A percentile compares a stretch with the other conserved stretches of the same genome.
phyloP scores from a whole-genome alignment of 2,113 vertebrate species.

The Microcebus griseorufus region DNA sequence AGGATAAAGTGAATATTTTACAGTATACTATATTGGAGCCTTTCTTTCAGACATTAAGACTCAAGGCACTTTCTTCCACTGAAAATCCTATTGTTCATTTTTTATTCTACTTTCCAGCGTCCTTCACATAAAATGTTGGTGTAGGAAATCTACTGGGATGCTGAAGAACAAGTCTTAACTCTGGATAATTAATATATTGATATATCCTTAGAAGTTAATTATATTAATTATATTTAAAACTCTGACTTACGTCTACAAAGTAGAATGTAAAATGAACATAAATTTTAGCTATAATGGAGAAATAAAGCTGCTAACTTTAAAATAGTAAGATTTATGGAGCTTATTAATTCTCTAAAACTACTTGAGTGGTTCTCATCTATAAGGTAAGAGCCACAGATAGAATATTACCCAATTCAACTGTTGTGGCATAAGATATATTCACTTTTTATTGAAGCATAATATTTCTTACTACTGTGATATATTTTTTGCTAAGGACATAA shows the following conservation, averaged over 20 bases:
- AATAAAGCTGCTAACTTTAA: background rate
- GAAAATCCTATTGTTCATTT: background rate
- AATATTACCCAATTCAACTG: background rate
- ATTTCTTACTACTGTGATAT: background rate
- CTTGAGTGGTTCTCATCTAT: background rate
- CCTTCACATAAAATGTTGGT: background rate
- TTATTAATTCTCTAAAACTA: background rate
- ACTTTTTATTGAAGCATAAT: background rate
- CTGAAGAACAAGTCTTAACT: background rate
- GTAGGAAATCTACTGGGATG: background rate
- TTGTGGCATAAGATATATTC: background rate
- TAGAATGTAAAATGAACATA: background rate
- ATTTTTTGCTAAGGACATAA: background rate
- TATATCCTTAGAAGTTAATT: background rate
- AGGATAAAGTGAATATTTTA: too few species aligned
- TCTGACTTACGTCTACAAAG: background rate
- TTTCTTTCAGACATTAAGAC: background rate
- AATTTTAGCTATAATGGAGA: background rate
- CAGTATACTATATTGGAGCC: too few species aligned
- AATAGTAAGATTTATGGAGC: background rate
- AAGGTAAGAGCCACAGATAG: background rate
- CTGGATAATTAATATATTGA: background rate
- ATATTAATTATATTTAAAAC: conserved; percentile 22
- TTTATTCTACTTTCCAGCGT: background rate
- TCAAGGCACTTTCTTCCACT: background rate